Evolutionary conservation across 2,113 vertebrate species (phyloP).

Genomic region (Rhinoptilus africanus): DNA sequence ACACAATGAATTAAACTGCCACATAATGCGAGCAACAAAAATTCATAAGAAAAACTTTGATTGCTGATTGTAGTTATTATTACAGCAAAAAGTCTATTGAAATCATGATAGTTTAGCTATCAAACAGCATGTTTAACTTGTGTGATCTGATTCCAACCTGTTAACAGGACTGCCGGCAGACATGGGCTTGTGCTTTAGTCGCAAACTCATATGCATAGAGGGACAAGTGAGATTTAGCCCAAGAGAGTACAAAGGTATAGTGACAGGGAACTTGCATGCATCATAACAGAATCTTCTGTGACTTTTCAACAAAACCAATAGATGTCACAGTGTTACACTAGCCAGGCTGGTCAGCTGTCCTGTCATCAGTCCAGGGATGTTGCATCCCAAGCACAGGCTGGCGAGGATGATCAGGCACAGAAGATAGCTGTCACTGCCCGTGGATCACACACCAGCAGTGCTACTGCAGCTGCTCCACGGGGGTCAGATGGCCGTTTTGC

Average conservation of each 20-base stretch:
- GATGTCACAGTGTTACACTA: no score
- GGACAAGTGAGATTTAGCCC: neutral
- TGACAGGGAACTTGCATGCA: neutral
- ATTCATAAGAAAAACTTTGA: constrained; percentile 53
- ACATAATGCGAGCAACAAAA: constrained; percentile 50
- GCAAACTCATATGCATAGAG: accelerated
- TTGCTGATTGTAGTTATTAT: constrained; percentile 37
- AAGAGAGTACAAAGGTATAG: neutral
- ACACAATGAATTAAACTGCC: constrained; percentile 68
- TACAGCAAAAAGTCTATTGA: neutral
- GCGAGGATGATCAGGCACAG: neutral
- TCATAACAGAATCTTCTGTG: neutral
- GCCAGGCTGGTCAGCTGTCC: neutral
- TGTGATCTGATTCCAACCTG: neutral
- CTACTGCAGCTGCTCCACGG: accelerated
- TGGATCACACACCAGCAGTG: neutral
- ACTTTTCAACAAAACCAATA: neutral
- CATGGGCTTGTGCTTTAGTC: neutral
- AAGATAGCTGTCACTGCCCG: neutral
- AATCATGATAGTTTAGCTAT: neutral
- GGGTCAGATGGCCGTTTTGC: neutral
- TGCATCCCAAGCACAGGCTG: neutral
- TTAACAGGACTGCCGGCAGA: neutral
- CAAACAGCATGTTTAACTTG: neutral
- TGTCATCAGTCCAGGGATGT: neutral